phyloP scores from a whole-genome alignment of 2,888 invertebrate species.

The Creontiades dilutus region DNA sequence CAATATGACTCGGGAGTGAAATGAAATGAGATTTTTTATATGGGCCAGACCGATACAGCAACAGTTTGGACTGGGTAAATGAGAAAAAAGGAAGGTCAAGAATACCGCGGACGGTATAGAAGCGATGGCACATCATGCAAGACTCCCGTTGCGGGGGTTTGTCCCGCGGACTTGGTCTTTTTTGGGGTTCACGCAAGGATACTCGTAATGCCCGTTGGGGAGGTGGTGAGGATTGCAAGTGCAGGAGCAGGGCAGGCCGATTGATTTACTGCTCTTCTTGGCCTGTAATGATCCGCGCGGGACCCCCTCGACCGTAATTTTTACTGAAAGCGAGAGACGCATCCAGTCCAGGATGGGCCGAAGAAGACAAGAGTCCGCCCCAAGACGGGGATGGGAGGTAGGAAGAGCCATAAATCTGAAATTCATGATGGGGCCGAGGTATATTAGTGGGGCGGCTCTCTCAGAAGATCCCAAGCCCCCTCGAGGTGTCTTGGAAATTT shows the following conservation, averaged over 20 bases:
- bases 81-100: conserved; percentile 26
- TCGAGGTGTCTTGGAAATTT: conserved; percentile 76
- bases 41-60: conserved; percentile 30
- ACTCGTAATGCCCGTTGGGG: conserved; percentile 42
- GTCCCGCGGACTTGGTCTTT: not conserved
- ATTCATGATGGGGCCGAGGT: conserved; percentile 71
- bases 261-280: conserved; percentile 60
- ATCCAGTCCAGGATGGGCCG: conserved; percentile 45
- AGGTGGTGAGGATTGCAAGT: conserved; percentile 68
- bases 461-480: conserved; percentile 70
- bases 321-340: conserved; percentile 68
- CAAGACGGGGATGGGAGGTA: conserved; percentile 35
- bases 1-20: conserved; percentile 23
- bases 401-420: conserved; percentile 72
- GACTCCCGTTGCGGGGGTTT: conserved; percentile 45
- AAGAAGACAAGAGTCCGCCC: conserved; percentile 68
- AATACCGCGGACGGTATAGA: conserved; percentile 33
- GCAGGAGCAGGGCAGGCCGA: conserved; percentile 64
- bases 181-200: not conserved
- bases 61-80: conserved; percentile 50
- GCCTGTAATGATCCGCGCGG: conserved; percentile 60
- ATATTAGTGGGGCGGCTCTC: conserved; percentile 72
- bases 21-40: conserved; percentile 51
- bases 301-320: conserved; percentile 58
- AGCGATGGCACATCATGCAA: conserved; percentile 49